phyloP scores from a whole-genome alignment of 2,888 invertebrate genomes.

The Ceraclea dissimilis region DNA sequence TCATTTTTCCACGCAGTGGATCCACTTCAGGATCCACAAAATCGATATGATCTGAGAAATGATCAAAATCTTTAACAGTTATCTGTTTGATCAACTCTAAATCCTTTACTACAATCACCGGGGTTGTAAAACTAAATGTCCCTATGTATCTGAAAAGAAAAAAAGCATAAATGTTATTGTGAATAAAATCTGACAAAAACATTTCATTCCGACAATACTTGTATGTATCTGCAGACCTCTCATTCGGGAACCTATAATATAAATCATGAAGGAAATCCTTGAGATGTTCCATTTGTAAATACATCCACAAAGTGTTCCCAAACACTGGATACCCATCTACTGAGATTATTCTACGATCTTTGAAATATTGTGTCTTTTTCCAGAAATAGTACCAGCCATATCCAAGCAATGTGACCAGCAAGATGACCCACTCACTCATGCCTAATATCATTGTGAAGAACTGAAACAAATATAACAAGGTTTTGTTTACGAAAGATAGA shows the following conservation, averaged over 20 bases:
- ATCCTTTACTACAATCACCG: slow-evolving; percentile 29
- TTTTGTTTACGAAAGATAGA: too few species aligned
- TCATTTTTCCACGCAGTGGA: slow-evolving; percentile 29
- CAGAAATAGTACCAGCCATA: slow-evolving; percentile 7
- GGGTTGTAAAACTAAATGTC: slow-evolving; percentile 28
- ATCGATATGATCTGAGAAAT: slow-evolving; percentile 29
- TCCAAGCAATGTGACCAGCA: slow-evolving; percentile 5
- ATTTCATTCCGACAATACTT: neutral
- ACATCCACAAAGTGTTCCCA: slow-evolving; percentile 22
- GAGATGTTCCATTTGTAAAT: slow-evolving; percentile 7
- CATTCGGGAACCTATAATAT: slow-evolving; percentile 9
- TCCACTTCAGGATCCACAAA: slow-evolving; percentile 30
- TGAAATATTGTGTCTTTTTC: slow-evolving; percentile 13
- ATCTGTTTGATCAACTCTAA: slow-evolving; percentile 31
- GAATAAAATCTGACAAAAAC: too few species aligned
- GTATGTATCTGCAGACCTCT: slow-evolving; percentile 10
- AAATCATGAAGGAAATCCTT: slow-evolving; percentile 12
- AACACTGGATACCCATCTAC: slow-evolving; percentile 21
- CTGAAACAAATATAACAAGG: too few species aligned
- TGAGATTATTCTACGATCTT: slow-evolving; percentile 7
- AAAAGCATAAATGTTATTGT: neutral
- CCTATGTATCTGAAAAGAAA: slow-evolving; percentile 26
- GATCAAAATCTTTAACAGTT: slow-evolving; percentile 30
- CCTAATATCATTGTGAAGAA: slow-evolving; percentile 8
- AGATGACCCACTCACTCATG: slow-evolving; percentile 2